phyloP scores from a whole-genome alignment of 2,113 vertebrate genomes.

The Motacilla alba region DNA sequence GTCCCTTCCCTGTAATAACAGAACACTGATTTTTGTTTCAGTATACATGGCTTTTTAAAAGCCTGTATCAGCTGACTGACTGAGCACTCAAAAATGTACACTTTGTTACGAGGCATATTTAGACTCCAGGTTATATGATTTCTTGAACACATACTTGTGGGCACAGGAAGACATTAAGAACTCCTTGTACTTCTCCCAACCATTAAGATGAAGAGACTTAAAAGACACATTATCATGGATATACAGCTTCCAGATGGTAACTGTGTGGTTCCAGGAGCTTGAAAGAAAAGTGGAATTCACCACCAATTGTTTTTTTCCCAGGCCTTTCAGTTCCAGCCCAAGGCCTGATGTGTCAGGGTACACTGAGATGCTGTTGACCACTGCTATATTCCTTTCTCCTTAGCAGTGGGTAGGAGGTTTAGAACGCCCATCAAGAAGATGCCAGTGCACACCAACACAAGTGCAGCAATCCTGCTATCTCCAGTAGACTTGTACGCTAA shows the following conservation, averaged over 20 bases:
- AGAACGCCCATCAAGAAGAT: not conserved
- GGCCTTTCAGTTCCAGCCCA: not conserved
- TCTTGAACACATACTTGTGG: not conserved
- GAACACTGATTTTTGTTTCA: not conserved
- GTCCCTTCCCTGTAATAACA: not conserved
- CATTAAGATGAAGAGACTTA: not conserved
- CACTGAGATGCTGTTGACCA: not conserved
- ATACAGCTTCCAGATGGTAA: not conserved
- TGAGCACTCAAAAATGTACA: not conserved
- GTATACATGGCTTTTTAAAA: not conserved
- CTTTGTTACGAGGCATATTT: not conserved
- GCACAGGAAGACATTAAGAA: not conserved
- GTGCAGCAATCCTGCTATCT: not conserved
- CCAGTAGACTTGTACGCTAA: not conserved
- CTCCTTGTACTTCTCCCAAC: not conserved
- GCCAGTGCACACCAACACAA: not conserved
- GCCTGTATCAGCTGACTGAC: not conserved
- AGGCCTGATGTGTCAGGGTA: not conserved
- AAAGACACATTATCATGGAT: not conserved
- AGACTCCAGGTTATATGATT: not conserved
- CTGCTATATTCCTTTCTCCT: not conserved
- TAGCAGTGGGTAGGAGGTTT: not conserved
- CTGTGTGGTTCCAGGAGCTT: not conserved
- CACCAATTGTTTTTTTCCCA: not conserved
- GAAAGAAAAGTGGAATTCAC: not conserved